Evolutionary conservation across 2,797 vertebrate species (phyloP).

Genomic region (Pangasius djambal): DNA sequence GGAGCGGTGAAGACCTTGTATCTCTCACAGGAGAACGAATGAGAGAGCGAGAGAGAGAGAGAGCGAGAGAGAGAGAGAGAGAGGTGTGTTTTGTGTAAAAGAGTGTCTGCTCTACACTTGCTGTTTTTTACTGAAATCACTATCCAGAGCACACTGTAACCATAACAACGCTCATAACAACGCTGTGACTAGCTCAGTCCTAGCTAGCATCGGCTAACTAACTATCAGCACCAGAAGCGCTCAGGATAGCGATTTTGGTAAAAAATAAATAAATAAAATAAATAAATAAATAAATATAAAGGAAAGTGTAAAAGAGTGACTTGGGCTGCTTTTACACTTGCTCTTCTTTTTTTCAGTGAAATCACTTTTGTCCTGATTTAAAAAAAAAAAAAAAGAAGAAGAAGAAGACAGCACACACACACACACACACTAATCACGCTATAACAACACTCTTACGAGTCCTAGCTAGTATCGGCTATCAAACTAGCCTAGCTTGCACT

Average conservation of each 20-base stretch:
- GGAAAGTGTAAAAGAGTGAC: not conserved
- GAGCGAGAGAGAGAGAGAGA: not conserved
- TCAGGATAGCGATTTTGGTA: not conserved
- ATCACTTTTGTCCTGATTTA: not conserved
- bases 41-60: constrained; percentile 3
- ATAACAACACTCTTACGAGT: not conserved
- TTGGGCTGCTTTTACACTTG: not conserved
- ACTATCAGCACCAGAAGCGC: not conserved
- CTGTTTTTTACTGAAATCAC: not conserved
- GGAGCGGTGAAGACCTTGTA: constrained; percentile 35
- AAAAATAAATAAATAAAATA: too few species aligned
- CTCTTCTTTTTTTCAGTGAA: not conserved
- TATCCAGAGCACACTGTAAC: not conserved
- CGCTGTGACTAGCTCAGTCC: not conserved
- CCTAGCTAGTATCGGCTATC: too few species aligned
- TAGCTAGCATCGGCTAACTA: not conserved
- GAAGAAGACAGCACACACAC: too few species aligned
- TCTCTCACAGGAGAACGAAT: not conserved
- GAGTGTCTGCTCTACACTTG: not conserved
- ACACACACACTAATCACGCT: too few species aligned
- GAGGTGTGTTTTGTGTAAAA: not conserved
- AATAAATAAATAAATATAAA: not conserved
- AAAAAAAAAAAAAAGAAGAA: too few species aligned
- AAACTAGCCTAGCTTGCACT: not conserved
- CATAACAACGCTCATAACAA: not conserved